phyloP scores from a whole-genome alignment of 2,888 invertebrate genomes.

The Sesamia inferens region DNA sequence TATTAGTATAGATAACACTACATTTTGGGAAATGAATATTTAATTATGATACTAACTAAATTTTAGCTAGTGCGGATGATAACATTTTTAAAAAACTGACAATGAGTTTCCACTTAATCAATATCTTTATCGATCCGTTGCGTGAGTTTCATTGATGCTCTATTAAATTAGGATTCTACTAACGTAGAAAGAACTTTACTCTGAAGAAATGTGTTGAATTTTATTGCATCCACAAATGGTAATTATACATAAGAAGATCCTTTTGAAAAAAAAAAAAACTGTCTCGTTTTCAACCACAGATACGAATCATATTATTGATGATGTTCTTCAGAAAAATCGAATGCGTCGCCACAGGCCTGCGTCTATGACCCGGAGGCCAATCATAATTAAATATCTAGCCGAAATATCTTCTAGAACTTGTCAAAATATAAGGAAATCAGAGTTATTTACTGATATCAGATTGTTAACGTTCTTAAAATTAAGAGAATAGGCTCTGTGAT shows the following conservation, averaged over 20 bases:
- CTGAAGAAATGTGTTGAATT: not conserved
- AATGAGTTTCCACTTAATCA: not conserved
- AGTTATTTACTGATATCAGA: no score
- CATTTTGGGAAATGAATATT: constrained; percentile 39
- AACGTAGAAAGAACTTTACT: not conserved
- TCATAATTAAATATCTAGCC: no score
- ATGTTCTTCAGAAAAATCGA: no score
- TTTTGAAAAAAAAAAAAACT: not conserved
- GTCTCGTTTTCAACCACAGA: not conserved
- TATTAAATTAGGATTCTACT: not conserved
- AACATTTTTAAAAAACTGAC: not conserved
- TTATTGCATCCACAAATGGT: no score
- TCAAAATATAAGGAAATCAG: no score
- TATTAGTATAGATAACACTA: constrained; percentile 8
- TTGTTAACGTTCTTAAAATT: no score
- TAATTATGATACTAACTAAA: constrained; percentile 31
- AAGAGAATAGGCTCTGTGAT: no score
- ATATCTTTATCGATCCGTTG: no score
- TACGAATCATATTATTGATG: no score
- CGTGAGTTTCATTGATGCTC: not conserved
- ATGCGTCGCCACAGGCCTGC: no score
- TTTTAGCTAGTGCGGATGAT: constrained; percentile 16
- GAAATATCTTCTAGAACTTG: no score
- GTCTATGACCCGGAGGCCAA: no score
- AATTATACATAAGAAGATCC: not conserved